phyloP scores from a whole-genome alignment of 2,113 vertebrate species.

The Suncus etruscus region DNA sequence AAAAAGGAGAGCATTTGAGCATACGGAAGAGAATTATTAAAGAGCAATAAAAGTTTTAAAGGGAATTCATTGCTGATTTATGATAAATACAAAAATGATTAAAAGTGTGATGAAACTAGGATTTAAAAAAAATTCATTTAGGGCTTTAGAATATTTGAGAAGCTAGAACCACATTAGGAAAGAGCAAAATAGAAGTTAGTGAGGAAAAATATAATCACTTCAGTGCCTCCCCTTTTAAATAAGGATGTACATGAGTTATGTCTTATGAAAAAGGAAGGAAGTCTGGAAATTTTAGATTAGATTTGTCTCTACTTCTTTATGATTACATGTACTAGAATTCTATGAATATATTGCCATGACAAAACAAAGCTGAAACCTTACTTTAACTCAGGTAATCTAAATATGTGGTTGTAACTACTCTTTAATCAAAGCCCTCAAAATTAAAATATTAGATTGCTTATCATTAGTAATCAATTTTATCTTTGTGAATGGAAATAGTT shows the following conservation, averaged over 20 bases:
- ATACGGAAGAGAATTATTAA: not conserved
- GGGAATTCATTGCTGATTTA: not conserved
- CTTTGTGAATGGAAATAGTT: not conserved
- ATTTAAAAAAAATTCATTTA: conserved; percentile 14
- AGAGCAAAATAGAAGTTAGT: not conserved
- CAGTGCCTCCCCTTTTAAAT: not conserved
- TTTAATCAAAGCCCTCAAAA: not conserved
- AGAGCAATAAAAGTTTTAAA: not conserved
- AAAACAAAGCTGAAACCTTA: conserved; percentile 23
- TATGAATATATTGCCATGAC: not conserved
- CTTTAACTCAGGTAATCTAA: conserved; percentile 1
- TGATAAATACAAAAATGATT: not conserved
- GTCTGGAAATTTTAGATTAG: not conserved
- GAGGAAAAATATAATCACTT: not conserved
- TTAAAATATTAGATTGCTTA: not conserved
- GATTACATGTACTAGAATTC: not conserved
- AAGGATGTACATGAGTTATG: not conserved
- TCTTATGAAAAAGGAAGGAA: conserved; percentile 9
- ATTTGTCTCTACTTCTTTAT: conserved; percentile 31
- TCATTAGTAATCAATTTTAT: not conserved
- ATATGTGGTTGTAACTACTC: no score
- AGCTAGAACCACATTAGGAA: not conserved
- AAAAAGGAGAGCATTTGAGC: not conserved
- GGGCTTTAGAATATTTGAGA: not conserved
- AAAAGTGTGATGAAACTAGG: not conserved